Base-by-base conservation (phyloP, 2,797 vertebrate species). In the Dermochelys coriacea region DNA sequence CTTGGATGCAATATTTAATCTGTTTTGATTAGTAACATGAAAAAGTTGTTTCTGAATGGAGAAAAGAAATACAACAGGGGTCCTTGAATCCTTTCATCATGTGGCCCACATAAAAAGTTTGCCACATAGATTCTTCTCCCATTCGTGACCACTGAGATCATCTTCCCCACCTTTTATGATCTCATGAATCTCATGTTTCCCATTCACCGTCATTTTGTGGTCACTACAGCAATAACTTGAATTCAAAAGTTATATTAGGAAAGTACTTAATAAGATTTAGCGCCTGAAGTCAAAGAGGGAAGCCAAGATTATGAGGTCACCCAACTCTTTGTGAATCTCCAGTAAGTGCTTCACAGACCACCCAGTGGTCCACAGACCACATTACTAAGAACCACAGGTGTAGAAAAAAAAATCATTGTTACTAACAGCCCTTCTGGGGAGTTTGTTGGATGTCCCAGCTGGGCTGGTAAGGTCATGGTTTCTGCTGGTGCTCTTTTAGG, bases 101-200 rank as follows among this genome's bases (percentile, higher is more conserved):
- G 0, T 59, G 79, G 84, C 80, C 14, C 90, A 27, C 25, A n/a
- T 25, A 75, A 29, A 75, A 12, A 47, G 37, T 9, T 91, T 83
- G 61, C 34, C 89, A 93, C 82, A 85, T 89, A 87, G 93, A 84
- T 89, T 82, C 91, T 31, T 59, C 27, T n/a, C 3, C 31, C 83
- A 6, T 18, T 37, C 25, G 12, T 83, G 83, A 77, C 85, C 86
- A 89, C 88, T 85, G 57, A 80, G 92, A 52, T 74, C 55, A 81
- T 23, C 77, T 83, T 55, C 37, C 82, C 27, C 23, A 27, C 84
- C 37, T 92, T 18, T 68, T 71, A 57, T 91, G 64, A 80, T 84
- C 59, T 61, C 59, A 51, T 21, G 88, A 27, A 84, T 37, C 55
- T 91, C 86, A 49, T 91, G 34, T 83, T 88, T 92, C 45, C 34